These are phyloP conservation scores for Pipistrellus pygmaeus DNA, from an alignment of 2,797 vertebrate species.

Conservation along the genomic window DNA sequence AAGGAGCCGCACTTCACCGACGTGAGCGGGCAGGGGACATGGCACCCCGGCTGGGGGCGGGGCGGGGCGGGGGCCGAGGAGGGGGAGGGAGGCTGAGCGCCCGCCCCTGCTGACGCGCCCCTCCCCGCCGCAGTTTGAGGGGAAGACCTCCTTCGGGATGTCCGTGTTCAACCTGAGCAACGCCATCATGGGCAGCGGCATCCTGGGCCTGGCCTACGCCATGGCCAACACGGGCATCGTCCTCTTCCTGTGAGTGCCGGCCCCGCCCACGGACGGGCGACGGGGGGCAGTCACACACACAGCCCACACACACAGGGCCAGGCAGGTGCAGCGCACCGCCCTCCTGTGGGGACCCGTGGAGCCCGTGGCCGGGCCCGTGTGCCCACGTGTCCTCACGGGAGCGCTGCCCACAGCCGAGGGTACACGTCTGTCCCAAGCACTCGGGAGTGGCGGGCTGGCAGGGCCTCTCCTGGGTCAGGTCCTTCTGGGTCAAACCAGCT, in stretches of 20 bases:
- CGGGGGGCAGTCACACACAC: too few relatives aligned
- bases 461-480: neutral
- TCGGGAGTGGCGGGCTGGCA: neutral
- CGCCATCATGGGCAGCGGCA: slow-evolving; percentile 99
- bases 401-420: neutral
- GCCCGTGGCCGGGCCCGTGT: neutral
- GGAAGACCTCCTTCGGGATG: slow-evolving; percentile 99
- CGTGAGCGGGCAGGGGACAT: slow-evolving; percentile 86
- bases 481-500: neutral
- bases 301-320: neutral
- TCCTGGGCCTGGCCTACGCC: slow-evolving; percentile 97
- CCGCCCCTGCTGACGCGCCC: neutral
- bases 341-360: neutral
- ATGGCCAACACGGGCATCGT: slow-evolving; percentile 99
- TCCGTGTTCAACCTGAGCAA: slow-evolving; percentile 99
- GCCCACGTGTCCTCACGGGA: neutral
- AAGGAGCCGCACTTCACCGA: slow-evolving; percentile 95
- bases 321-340: slow-evolving; percentile 33
- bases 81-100: accelerated
- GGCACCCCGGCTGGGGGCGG: neutral
- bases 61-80: too few relatives aligned
- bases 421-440: slow-evolving; percentile 26
- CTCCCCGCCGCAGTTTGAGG: slow-evolving; percentile 92
- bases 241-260: slow-evolving; percentile 95
- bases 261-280: too few relatives aligned